A percentile compares a stretch with the other conserved stretches of the same genome.
These are phyloP conservation scores for Drosophila eohydei DNA, from an alignment of 2,888 invertebrate species.

Conservation along the genomic window DNA sequence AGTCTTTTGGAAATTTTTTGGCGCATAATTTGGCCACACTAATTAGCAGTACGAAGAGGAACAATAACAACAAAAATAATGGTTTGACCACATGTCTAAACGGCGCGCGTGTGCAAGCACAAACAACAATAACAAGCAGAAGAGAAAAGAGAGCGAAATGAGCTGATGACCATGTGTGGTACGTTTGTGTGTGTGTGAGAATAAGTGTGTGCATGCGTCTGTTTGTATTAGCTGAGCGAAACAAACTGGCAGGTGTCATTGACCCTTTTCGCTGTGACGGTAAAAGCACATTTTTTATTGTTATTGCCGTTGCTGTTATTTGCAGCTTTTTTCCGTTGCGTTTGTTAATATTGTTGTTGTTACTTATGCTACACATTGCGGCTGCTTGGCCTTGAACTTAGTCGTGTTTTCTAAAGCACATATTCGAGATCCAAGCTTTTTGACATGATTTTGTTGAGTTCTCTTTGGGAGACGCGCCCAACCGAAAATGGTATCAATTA, in stretches of 20 bases:
- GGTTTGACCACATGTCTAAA: conserved; percentile 73
- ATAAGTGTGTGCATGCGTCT: conserved; percentile 16
- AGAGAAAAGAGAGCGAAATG: conserved; percentile 49
- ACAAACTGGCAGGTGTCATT: conserved; percentile 79
- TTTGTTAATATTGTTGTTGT: conserved; percentile 42
- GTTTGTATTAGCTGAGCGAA: conserved; percentile 58
- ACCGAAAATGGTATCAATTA: conserved; percentile 73
- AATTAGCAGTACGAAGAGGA: conserved; percentile 63
- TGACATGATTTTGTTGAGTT: conserved; percentile 47
- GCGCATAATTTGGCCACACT: conserved; percentile 77
- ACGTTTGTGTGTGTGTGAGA: not conserved
- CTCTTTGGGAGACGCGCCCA: conserved; percentile 45
- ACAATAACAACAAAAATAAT: conserved; percentile 38
- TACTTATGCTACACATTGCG: conserved; percentile 48
- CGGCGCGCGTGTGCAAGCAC: conserved; percentile 55
- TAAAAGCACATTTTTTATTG: conserved; percentile 51
- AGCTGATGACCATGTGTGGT: conserved; percentile 56
- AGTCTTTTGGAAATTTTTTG: conserved; percentile 63
- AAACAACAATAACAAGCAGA: conserved; percentile 12
- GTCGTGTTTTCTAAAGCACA: conserved; percentile 71
- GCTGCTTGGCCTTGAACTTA: conserved; percentile 77
- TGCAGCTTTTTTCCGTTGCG: conserved; percentile 61
- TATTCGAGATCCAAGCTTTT: conserved; percentile 50
- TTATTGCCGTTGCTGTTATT: conserved; percentile 45
- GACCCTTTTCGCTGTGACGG: conserved; percentile 74